Evolutionary conservation across 2,888 invertebrate genomes (phyloP), one percentile per base, ranked within the genome.

Genomic region (Mesorhabditis sp.): DNA sequence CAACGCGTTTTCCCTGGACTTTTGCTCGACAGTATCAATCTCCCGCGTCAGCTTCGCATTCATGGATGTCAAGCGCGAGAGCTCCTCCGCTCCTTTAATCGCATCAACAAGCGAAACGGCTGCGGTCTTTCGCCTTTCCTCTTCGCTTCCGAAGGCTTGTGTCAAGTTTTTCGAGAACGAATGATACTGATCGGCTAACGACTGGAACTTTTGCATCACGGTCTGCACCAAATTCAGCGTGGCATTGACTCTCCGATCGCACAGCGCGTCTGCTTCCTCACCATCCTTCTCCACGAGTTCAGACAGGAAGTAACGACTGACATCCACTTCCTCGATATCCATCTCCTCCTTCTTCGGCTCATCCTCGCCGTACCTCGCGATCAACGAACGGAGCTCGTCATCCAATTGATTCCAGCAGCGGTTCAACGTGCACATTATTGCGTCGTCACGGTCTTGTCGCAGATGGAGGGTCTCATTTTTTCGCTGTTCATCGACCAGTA

Each of bases 161-260:
- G 7, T 50, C 58, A 50, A 50, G 58, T 50, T 50, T 50, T 50
- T 50, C 58, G 7, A 50, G n/a, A 50, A 13, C 58, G 7, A 50
- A 50, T 50, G 58, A 50, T 50, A 50, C 28, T 28, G 28, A 28
- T 28, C 28, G 28, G 28, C 28, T 28, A 28, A 28, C 28, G 28
- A 28, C 28, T 28, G 28, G 28, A 28, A 28, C 28, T 28, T 28
- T 28, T 28, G 28, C 58, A 50, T 50, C 10, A 50, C n/a, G n/a
- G 58, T 50, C n/a, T 50, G 58, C 58, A n/a, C n/a, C 58, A 50
- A 10, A n/a, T 50, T 50, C 58, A 50, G n/a, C 58, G 58, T 50
- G 7, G 58, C n/a, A 50, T 10, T 13, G n/a, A 50, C 58, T 50
- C 58, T 10, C n/a, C n/a, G 7, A 10, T 50, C 10, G 10, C 58